Conservation (phyloP, 2,797 vertebrate genomes). For the Lepus oiostolus region DNA sequence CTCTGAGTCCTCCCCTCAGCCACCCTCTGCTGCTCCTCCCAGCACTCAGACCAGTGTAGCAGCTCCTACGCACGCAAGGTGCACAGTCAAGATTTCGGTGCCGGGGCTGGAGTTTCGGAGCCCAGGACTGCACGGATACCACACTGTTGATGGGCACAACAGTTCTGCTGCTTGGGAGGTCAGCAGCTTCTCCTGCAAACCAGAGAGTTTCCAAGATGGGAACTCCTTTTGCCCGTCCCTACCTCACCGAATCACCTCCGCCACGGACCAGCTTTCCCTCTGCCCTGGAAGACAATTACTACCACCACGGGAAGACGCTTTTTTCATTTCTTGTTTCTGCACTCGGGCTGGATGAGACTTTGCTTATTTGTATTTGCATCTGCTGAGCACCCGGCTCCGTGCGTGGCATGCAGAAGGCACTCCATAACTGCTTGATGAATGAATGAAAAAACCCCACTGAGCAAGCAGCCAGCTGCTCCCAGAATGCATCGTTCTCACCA, state of each 20-base stretch:
- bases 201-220: background rate
- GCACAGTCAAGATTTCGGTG: background rate
- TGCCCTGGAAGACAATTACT: background rate
- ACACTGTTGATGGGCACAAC: background rate
- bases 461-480: background rate
- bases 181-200: background rate
- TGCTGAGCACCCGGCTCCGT: background rate
- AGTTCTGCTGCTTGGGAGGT: background rate
- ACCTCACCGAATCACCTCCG: background rate
- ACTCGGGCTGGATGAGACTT: background rate
- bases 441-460: background rate
- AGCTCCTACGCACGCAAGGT: background rate
- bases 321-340: background rate
- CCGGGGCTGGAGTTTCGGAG: background rate
- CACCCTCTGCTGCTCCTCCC: background rate
- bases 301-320: background rate
- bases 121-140: background rate
- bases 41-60: background rate
- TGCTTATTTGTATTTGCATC: background rate
- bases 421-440: background rate
- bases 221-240: background rate
- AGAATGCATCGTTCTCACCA: background rate
- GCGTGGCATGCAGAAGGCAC: background rate
- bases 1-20: background rate
- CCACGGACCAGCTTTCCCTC: background rate